Conservation (phyloP, 2,888 invertebrate genomes). For the Rhamphomyia laevipes region DNA sequence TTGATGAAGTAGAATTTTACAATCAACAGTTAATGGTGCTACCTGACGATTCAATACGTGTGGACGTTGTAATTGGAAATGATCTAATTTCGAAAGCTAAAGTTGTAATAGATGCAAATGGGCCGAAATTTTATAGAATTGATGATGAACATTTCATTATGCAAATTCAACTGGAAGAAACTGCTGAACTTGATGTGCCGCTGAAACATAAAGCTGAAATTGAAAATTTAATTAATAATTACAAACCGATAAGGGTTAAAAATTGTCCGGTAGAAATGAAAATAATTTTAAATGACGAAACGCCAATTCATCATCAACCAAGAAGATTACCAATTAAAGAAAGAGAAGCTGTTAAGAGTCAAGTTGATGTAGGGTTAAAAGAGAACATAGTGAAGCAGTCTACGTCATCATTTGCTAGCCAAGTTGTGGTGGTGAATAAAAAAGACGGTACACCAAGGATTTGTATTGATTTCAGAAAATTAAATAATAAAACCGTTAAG, state of each 20-base stretch:
- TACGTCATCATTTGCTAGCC: conserved; percentile 21
- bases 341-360: conserved; percentile 18
- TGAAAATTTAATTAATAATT: not conserved
- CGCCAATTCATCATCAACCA: conserved; percentile 19
- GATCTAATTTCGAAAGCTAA: not conserved
- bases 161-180: conserved; percentile 1
- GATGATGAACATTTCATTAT: not conserved
- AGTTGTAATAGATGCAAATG: not conserved
- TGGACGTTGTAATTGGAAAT: not conserved
- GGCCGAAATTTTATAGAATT: not conserved
- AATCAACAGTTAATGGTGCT: not conserved
- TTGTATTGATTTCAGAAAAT: conserved; percentile 30
- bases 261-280: conserved; percentile 6
- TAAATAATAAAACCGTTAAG: conserved; percentile 27
- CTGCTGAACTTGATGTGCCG: conserved; percentile 1
- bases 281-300: conserved; percentile 22
- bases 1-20: conserved; percentile 5
- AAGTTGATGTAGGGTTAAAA: conserved; percentile 22
- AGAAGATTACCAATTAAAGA: conserved; percentile 19
- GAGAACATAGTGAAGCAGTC: conserved; percentile 22
- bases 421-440: conserved; percentile 17
- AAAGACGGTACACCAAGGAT: conserved; percentile 9
- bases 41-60: not conserved
- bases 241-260: not conserved
- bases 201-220: not conserved